Evolutionary conservation across 2,888 invertebrate genomes (phyloP).

Genomic region (Cylindroiulus punctatus): DNA sequence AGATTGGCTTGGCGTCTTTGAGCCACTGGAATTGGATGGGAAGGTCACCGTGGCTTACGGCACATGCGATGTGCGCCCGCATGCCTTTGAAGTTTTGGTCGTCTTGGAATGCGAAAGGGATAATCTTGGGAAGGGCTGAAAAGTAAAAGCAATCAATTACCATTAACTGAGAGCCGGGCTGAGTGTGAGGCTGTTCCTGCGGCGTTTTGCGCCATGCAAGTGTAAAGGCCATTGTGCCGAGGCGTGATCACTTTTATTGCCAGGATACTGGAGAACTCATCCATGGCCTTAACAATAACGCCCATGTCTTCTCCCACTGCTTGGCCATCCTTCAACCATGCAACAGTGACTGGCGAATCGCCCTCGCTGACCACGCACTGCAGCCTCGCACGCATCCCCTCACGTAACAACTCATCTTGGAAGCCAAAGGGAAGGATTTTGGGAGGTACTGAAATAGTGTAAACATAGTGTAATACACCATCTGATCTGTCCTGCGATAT

Average conservation of each 20-base stretch:
- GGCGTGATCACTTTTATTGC: constrained; percentile 73
- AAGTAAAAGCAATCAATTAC: constrained; percentile 67
- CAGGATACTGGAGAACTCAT: constrained; percentile 65
- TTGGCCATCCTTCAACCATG: constrained; percentile 79
- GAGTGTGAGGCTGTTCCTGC: constrained; percentile 75
- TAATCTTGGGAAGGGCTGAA: constrained; percentile 81
- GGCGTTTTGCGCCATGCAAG: constrained; percentile 75
- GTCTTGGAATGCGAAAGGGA: constrained; percentile 62
- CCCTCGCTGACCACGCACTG: constrained; percentile 79
- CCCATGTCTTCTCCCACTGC: constrained; percentile 66
- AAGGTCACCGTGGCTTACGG: constrained; percentile 82
- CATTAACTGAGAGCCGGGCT: constrained; percentile 74
- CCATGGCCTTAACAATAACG: constrained; percentile 62
- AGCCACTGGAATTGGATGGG: constrained; percentile 83
- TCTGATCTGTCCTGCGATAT: too few relatives aligned
- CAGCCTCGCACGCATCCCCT: constrained; percentile 78
- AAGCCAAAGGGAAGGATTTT: constrained; percentile 86
- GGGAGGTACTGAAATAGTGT: constrained; percentile 77
- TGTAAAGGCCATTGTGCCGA: constrained; percentile 77
- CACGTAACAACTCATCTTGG: constrained; percentile 77
- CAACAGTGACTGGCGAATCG: constrained; percentile 82
- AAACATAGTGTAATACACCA: not conserved
- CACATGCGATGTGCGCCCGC: constrained; percentile 83
- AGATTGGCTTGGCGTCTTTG: constrained; percentile 78
- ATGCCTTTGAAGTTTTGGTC: constrained; percentile 72